phyloP scores from a whole-genome alignment of 1,140 invertebrate species.

The Anoplolepis gracilipes region DNA sequence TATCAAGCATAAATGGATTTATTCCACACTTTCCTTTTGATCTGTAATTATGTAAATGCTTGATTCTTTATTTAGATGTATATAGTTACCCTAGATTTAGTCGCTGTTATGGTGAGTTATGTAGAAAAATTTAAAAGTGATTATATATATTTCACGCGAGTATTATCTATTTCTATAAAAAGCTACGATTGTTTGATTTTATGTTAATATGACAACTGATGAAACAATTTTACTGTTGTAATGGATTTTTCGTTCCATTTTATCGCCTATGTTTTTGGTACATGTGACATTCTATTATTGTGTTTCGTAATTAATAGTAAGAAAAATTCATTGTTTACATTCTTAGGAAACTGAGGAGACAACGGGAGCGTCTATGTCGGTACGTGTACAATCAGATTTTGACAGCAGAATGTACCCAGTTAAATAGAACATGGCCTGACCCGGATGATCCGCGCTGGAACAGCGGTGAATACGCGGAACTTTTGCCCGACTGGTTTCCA shows the following conservation, averaged over 20 bases:
- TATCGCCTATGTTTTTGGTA: no score
- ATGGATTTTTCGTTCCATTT: not conserved
- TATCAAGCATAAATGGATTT: not conserved
- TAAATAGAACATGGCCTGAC: slow-evolving; percentile 85
- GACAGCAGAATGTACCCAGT: slow-evolving; percentile 87
- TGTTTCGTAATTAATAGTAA: not conserved
- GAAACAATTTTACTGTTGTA: not conserved
- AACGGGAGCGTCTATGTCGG: slow-evolving; percentile 89
- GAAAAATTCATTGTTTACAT: slow-evolving; percentile 35
- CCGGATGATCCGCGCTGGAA: slow-evolving; percentile 80
- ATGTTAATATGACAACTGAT: not conserved
- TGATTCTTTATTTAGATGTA: not conserved
- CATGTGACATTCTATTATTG: not conserved
- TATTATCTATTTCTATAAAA: slow-evolving; percentile 11
- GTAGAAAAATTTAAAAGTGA: not conserved
- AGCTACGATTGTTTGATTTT: not conserved
- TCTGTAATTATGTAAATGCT: slow-evolving; percentile 14
- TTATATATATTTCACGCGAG: slow-evolving; percentile 8
- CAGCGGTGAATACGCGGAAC: slow-evolving; percentile 81
- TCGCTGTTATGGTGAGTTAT: not conserved
- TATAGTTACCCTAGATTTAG: slow-evolving; percentile 24
- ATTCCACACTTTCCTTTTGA: slow-evolving; percentile 4
- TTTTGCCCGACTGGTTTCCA: slow-evolving; percentile 80
- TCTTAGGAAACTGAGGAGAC: slow-evolving; percentile 89
- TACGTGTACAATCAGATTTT: slow-evolving; percentile 88